Percentiles rank a stretch among this genome's conserved stretches.
These are phyloP conservation scores for Catocala sponsa DNA, from an alignment of 2,888 invertebrate species.

Conservation along the genomic window DNA sequence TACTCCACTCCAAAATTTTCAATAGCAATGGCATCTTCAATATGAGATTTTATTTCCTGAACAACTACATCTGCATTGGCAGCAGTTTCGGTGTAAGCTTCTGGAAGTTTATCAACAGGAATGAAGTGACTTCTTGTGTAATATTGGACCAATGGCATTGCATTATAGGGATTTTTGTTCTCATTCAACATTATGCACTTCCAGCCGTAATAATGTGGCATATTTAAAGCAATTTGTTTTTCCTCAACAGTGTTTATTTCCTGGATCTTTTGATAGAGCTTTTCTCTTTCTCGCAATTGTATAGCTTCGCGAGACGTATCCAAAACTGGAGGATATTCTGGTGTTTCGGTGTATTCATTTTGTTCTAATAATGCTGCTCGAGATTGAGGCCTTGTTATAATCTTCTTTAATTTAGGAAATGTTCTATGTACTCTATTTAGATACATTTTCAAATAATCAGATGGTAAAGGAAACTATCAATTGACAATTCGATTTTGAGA, in stretches of 20 bases:
- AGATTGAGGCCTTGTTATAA: slow-evolving; percentile 61
- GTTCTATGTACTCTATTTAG: slow-evolving; percentile 68
- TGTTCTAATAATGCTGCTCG: slow-evolving; percentile 67
- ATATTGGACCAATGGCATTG: slow-evolving; percentile 91
- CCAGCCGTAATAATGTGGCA: slow-evolving; percentile 95
- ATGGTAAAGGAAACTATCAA: not conserved
- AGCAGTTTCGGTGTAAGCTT: slow-evolving; percentile 84
- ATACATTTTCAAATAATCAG: slow-evolving; percentile 66
- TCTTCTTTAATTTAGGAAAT: slow-evolving; percentile 69
- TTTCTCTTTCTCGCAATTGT: slow-evolving; percentile 77
- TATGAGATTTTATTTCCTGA: slow-evolving; percentile 85
- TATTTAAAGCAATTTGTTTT: slow-evolving; percentile 94
- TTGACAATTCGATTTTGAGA: not conserved
- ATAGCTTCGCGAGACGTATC: slow-evolving; percentile 87
- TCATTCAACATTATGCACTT: slow-evolving; percentile 89
- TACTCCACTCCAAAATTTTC: slow-evolving; percentile 89
- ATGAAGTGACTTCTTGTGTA: slow-evolving; percentile 93
- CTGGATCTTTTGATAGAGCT: slow-evolving; percentile 88
- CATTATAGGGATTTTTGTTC: slow-evolving; percentile 89
- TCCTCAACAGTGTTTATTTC: slow-evolving; percentile 93
- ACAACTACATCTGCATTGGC: slow-evolving; percentile 79
- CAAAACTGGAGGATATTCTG: slow-evolving; percentile 89
- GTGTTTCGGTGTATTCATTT: slow-evolving; percentile 78
- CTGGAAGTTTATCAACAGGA: slow-evolving; percentile 88
- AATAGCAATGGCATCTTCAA: slow-evolving; percentile 90